Conservation (phyloP, 1,140 invertebrate genomes). For the Druon quercuslanigerum region DNA sequence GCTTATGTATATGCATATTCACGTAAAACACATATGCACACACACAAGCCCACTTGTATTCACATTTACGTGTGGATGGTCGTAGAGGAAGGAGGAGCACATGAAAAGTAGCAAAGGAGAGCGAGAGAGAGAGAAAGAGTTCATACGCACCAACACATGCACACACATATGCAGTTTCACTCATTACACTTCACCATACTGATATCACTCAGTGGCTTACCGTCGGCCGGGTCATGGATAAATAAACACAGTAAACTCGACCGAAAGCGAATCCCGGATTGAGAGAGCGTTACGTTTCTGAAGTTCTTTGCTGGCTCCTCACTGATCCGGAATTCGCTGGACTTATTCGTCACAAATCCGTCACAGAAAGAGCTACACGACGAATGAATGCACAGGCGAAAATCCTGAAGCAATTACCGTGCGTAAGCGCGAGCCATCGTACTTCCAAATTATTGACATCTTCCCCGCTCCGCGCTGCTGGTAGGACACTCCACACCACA, state of each 20-base stretch:
- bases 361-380: slow-evolving; percentile 33
- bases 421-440: slow-evolving; percentile 43
- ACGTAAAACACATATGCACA: background rate
- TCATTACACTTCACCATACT: slow-evolving; percentile 49
- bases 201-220: slow-evolving; percentile 22
- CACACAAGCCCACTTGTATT: background rate
- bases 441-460: slow-evolving; percentile 66
- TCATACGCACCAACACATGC: slow-evolving; percentile 46
- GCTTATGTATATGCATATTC: slow-evolving; percentile 6
- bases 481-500: slow-evolving; percentile 36
- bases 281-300: background rate
- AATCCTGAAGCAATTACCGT: slow-evolving; percentile 39
- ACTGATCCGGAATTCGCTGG: slow-evolving; percentile 36
- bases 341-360: slow-evolving; percentile 43
- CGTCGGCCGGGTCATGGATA: slow-evolving; percentile 52
- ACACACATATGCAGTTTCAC: slow-evolving; percentile 50
- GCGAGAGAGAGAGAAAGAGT: slow-evolving; percentile 36
- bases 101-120: slow-evolving; percentile 26
- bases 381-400: slow-evolving; percentile 30
- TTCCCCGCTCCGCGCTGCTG: slow-evolving; percentile 40
- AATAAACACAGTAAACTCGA: slow-evolving; percentile 49
- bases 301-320: background rate
- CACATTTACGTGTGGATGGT: background rate
- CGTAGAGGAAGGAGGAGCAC: slow-evolving; percentile 12
- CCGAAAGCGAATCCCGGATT: slow-evolving; percentile 33